Conservation (phyloP, 2,888 invertebrate species). For the Caenorhabditis becei region DNA sequence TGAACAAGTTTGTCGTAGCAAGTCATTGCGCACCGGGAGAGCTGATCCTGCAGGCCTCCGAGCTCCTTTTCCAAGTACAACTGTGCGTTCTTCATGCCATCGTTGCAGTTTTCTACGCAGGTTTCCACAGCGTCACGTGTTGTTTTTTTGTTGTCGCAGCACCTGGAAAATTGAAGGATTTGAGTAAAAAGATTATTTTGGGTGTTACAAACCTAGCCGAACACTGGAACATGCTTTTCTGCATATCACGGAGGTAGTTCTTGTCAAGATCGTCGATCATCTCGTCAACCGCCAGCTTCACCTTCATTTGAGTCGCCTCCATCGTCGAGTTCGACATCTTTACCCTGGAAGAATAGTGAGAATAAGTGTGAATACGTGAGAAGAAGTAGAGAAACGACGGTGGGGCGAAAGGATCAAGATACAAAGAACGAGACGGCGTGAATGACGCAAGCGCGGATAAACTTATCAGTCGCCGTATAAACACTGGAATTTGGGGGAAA, state of each 20-base stretch:
- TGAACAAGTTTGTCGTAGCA: conserved; percentile 77
- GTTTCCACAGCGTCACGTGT: conserved; percentile 74
- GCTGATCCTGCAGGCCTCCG: conserved; percentile 71
- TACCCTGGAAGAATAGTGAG: conserved; percentile 36
- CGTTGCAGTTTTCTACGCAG: conserved; percentile 77
- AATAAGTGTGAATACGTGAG: background rate
- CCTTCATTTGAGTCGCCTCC: conserved; percentile 73
- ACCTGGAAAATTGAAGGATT: conserved; percentile 51
- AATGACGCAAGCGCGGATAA: conserved; percentile 33
- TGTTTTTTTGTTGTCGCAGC: conserved; percentile 73
- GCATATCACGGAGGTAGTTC: conserved; percentile 75
- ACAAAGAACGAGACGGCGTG: background rate
- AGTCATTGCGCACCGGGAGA: conserved; percentile 77
- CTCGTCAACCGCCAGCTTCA: conserved; percentile 76
- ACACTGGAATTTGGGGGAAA: background rate
- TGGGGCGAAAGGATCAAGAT: conserved; percentile 4
- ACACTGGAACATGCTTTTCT: conserved; percentile 77
- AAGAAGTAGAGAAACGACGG: background rate
- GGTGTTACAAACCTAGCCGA: conserved; percentile 68
- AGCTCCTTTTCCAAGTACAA: conserved; percentile 73
- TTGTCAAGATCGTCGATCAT: conserved; percentile 76
- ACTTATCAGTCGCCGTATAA: background rate
- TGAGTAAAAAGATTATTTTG: background rate
- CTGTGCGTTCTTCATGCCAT: conserved; percentile 76
- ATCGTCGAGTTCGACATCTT: conserved; percentile 62